Base-by-base conservation (phyloP, 2,113 vertebrate genomes). In the Marmota monax region DNA sequence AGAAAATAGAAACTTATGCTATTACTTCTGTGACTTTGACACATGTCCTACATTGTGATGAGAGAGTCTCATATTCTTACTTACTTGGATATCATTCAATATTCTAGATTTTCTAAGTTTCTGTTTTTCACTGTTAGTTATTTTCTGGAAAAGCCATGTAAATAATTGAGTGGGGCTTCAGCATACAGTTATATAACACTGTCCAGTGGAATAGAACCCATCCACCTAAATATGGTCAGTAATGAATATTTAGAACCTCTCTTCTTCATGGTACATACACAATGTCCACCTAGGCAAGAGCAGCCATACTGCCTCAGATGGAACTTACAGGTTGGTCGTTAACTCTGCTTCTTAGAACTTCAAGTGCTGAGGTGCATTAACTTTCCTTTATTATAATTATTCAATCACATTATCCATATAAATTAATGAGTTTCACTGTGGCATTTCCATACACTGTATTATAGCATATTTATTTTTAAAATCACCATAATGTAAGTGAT, bases 401-500 rank as follows among this genome's bases (percentile, higher is more conserved):
- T 34, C 29, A 32, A 67, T 67, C 12, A 67, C 29, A 67, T 70
- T 70, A 20, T 34, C 16, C n/a, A 8, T 70, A 70, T 34, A 70
- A 70, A 70, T 70, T 70, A 70, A 16, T n/a, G 67, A n/a, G 67
- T n/a, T 70, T n/a, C 34, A 70, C 67, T n/a, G 2, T n/a, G 34
- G 34, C 67, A 70, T 70, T 70, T n/a, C 67, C 67, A 70, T 70
- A 34, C 34, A n/a, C 34, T 70, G 17, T n/a, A 70, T 70, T n/a
- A 5, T 80, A 79, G 32, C 51, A 83, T 88, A 91, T 69, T 95
- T 85, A 89, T 94, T 95, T 96, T 67, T 80, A 93, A 39, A 92
- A 74, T 67, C 51, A 7, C 39, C 73, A 4, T 84, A 88, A 92
- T 86, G 2, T 77, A 84, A 32, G 53, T 63, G 84, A 29, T 29